A percentile compares a stretch with the other conserved stretches of the same genome.
These are phyloP conservation scores for Plecotus auritus DNA, from an alignment of 2,113 vertebrate species.

Conservation along the genomic window DNA sequence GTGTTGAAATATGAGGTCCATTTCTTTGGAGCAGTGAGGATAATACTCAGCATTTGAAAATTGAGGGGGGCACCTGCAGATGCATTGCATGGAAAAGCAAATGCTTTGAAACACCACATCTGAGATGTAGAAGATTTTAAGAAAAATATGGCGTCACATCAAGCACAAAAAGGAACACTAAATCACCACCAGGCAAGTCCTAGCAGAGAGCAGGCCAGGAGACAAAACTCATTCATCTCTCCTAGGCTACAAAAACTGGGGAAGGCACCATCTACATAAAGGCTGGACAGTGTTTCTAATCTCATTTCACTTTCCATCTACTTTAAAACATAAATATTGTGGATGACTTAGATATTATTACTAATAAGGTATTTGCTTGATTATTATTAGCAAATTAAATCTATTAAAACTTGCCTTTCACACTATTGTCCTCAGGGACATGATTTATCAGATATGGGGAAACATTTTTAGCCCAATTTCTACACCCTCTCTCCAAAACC, in stretches of 20 bases:
- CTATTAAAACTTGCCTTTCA: neutral
- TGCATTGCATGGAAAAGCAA: slow-evolving; percentile 31
- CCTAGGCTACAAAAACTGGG: neutral
- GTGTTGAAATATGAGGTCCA: slow-evolving; percentile 65
- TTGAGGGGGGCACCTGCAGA: neutral
- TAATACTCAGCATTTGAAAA: slow-evolving; percentile 54
- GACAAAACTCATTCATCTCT: slow-evolving; percentile 40
- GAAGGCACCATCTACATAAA: slow-evolving; percentile 16
- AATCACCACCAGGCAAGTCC: slow-evolving; percentile 28
- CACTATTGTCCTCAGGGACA: neutral
- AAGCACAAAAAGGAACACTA: slow-evolving; percentile 57
- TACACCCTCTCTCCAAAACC: neutral
- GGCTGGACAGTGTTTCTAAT: neutral
- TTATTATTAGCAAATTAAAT: slow-evolving; percentile 13
- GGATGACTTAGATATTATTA: neutral
- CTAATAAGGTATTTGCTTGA: neutral
- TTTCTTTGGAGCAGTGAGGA: slow-evolving; percentile 54
- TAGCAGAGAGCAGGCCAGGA: slow-evolving; percentile 9
- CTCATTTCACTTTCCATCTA: neutral
- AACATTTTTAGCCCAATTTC: neutral
- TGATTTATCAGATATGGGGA: neutral
- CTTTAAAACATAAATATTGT: neutral
- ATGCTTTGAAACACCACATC: slow-evolving; percentile 61
- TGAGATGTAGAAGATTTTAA: slow-evolving; percentile 51
- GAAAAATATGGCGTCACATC: slow-evolving; percentile 58